A percentile compares a stretch with the other conserved stretches of the same genome.
Evolutionary conservation across 2,113 vertebrate genomes (phyloP).

Genomic region (Xiphophorus couchianus): DNA sequence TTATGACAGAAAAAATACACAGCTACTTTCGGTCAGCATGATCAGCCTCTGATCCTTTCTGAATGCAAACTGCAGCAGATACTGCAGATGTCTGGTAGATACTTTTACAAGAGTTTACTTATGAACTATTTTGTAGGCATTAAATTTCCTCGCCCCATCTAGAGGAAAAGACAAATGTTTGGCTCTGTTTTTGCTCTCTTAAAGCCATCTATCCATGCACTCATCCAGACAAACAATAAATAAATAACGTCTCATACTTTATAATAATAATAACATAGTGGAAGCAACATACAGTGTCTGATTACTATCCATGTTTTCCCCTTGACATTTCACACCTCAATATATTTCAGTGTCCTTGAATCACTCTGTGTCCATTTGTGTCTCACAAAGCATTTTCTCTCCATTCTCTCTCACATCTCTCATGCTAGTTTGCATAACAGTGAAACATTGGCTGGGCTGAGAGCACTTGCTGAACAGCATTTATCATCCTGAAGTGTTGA

Average conservation of each 20-base stretch:
- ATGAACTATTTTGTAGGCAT: not conserved
- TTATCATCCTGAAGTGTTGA: conserved; percentile 60
- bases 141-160: not conserved
- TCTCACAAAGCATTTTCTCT: conserved; percentile 38
- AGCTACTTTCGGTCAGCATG: conserved; percentile 1
- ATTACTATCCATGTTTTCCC: conserved; percentile 30
- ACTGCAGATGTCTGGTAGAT: not conserved
- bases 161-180: conserved; percentile 6
- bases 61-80: conserved; percentile 1
- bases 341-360: conserved; percentile 30
- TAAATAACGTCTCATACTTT: not conserved
- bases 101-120: conserved; percentile 1
- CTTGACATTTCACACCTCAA: conserved; percentile 27
- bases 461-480: conserved; percentile 63
- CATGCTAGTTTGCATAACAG: conserved; percentile 72
- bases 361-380: conserved; percentile 12
- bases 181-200: conserved; percentile 12
- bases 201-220: conserved; percentile 19
- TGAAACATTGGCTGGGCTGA: conserved; percentile 61
- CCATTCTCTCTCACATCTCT: conserved; percentile 46
- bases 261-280: conserved; percentile 4
- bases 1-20: not conserved
- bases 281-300: conserved; percentile 15
- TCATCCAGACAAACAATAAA: conserved; percentile 3
- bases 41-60: not conserved